Conservation (phyloP, 2,888 invertebrate species). For the Heliconius erato region DNA sequence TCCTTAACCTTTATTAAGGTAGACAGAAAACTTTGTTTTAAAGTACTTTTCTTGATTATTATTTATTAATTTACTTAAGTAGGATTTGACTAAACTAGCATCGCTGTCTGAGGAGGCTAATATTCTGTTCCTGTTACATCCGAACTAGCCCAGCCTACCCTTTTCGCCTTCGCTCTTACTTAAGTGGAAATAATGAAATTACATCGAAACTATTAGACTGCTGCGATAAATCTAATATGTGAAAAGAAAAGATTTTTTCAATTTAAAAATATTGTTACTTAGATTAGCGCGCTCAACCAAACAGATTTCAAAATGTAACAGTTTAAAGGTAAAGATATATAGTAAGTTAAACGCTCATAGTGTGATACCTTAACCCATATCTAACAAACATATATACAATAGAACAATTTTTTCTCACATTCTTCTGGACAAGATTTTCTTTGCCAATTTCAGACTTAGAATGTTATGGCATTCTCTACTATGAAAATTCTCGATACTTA, state of each 20-base stretch:
- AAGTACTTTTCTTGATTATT: background rate
- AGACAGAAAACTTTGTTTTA: background rate
- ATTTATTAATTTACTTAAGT: background rate
- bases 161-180: background rate
- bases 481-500: background rate
- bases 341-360: background rate
- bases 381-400: background rate
- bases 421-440: conserved; percentile 8
- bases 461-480: conserved; percentile 12
- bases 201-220: background rate
- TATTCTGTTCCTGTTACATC: background rate
- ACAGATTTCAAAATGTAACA: too few relatives aligned
- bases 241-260: background rate
- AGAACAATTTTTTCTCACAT: background rate
- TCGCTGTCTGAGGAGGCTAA: background rate
- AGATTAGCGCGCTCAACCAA: too few relatives aligned
- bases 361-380: background rate
- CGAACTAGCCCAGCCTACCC: too few relatives aligned
- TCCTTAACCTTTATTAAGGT: background rate
- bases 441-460: conserved; percentile 9
- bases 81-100: too few relatives aligned
- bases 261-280: too few relatives aligned
- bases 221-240: background rate
- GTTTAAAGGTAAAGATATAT: background rate
- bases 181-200: background rate